These are phyloP conservation scores for Parasteatoda tepidariorum DNA, from an alignment of 1,140 invertebrate genomes.

Conservation along the genomic window DNA sequence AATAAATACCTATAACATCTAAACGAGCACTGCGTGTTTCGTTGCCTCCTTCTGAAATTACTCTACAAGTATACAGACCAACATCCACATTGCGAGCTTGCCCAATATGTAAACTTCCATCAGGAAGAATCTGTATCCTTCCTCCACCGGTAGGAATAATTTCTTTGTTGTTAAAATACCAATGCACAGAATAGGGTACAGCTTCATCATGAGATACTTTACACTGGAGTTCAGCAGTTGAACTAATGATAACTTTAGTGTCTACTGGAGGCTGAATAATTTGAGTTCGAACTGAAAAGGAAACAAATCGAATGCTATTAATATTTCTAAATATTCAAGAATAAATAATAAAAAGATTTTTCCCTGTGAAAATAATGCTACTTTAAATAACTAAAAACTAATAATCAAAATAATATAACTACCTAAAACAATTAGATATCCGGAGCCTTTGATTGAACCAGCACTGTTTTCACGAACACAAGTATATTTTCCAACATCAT, in stretches of 20 bases:
- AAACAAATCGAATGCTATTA: slow-evolving; percentile 3
- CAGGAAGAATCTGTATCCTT: slow-evolving; percentile 66
- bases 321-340: background rate
- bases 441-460: slow-evolving; percentile 84
- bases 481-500: slow-evolving; percentile 88
- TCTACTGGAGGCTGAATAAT: slow-evolving; percentile 59
- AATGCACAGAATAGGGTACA: slow-evolving; percentile 89
- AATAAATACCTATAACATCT: slow-evolving; percentile 77
- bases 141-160: slow-evolving; percentile 40
- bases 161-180: slow-evolving; percentile 85
- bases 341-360: background rate
- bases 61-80: slow-evolving; percentile 73
- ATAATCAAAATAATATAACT: slow-evolving; percentile 61
- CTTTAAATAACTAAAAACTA: slow-evolving; percentile 67
- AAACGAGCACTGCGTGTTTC: slow-evolving; percentile 86
- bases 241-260: slow-evolving; percentile 83
- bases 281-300: slow-evolving; percentile 57
- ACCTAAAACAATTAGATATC: slow-evolving; percentile 85
- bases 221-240: slow-evolving; percentile 90
- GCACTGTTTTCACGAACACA: slow-evolving; percentile 90
- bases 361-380: background rate
- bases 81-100: slow-evolving; percentile 71
- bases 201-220: slow-evolving; percentile 91
- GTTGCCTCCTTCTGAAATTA: slow-evolving; percentile 88
- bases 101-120: slow-evolving; percentile 70